Percentiles rank a stretch among this genome's conserved stretches.
Evolutionary conservation across 2,797 vertebrate species (phyloP).

Genomic region (Lerista edwardsae): DNA sequence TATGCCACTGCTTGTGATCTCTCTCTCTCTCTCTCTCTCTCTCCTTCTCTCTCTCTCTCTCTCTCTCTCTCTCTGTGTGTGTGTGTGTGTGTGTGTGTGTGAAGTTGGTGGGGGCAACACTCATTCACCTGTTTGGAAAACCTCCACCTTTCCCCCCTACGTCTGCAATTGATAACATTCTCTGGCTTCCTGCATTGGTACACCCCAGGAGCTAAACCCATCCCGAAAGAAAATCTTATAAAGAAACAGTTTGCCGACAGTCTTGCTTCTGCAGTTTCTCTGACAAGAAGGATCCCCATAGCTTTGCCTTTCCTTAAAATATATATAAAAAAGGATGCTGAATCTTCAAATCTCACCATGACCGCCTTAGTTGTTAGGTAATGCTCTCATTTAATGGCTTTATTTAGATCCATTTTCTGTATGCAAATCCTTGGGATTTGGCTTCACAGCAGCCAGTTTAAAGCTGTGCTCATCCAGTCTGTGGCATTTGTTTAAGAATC

Average conservation of each 20-base stretch:
- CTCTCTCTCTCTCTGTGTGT: too few species aligned
- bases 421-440: slow-evolving; percentile 25
- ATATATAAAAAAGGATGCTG: not conserved
- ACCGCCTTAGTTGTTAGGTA: not conserved
- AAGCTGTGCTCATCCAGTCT: not conserved
- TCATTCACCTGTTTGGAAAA: not conserved
- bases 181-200: not conserved
- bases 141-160: not conserved
- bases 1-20: too few species aligned
- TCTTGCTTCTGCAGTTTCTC: not conserved
- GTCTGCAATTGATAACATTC: not conserved
- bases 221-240: not conserved
- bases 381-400: slow-evolving; percentile 16
- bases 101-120: too few species aligned
- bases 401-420: slow-evolving; percentile 15
- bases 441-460: slow-evolving; percentile 2
- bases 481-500: not conserved
- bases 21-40: too few species aligned
- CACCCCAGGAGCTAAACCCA: not conserved
- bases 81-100: too few species aligned
- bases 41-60: too few species aligned
- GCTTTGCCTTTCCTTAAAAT: not conserved
- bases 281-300: not conserved
- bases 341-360: slow-evolving; percentile 3
- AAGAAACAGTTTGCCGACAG: not conserved